Conservation (phyloP, 2,797 vertebrate species). For the Dendrocincla tyrannina region DNA sequence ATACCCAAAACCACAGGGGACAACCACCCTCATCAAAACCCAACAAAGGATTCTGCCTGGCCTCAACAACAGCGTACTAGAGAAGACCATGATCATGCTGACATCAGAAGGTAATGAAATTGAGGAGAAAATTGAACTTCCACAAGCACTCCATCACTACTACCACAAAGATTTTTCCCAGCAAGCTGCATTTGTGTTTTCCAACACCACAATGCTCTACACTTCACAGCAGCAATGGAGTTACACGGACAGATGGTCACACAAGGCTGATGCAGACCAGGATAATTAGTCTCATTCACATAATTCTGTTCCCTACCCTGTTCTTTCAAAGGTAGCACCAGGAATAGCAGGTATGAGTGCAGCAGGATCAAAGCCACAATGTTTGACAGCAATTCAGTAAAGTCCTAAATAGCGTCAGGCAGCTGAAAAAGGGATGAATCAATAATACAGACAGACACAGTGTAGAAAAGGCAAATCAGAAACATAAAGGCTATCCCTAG, state of each 20-base stretch:
- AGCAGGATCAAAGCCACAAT: background rate
- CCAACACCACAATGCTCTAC: background rate
- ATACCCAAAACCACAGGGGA: background rate
- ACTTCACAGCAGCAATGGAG: background rate
- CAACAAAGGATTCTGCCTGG: background rate
- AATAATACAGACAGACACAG: background rate
- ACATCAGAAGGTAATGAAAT: background rate
- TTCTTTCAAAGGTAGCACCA: background rate
- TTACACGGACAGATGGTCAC: background rate
- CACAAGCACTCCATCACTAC: background rate
- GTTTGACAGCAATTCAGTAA: background rate
- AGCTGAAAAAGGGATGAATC: background rate
- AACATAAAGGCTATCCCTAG: background rate
- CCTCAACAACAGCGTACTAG: background rate
- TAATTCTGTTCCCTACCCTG: background rate
- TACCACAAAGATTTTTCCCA: background rate
- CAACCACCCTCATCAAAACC: background rate
- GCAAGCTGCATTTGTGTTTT: background rate
- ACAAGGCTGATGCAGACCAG: background rate
- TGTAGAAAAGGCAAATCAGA: background rate
- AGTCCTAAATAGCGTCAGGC: background rate
- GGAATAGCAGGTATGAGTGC: background rate
- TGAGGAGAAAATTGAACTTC: background rate
- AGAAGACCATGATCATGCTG: background rate
- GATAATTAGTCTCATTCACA: background rate